Evolutionary conservation across 1,140 invertebrate genomes (phyloP), one percentile per base, ranked within the genome.

Genomic region (Chironomus tepperi): DNA sequence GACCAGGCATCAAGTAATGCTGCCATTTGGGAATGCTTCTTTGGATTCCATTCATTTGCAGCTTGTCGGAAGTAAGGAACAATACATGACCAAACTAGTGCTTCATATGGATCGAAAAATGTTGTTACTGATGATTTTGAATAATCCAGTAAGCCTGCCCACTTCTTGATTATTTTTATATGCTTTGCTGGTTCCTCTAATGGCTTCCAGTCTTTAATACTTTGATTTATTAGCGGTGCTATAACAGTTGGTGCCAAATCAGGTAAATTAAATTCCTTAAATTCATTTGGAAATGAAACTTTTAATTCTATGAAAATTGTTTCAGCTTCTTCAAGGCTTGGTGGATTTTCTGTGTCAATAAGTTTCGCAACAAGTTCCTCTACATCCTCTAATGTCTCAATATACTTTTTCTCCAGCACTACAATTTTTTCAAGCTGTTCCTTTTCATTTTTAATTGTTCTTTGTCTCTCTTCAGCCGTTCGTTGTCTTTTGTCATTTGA

Each of bases 21-120:
- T 7, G 97, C 88, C 84, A 99, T 86, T 0, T 88, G 84, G 10
- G 91, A 88, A 79, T 89, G 88, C 72, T 89, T 82, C 74, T 93
- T 87, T 34, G 91, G 90, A 79, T 91, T 88, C 93, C 93, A 95
- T 16, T 76, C 75, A 21, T 76, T 76, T 16, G 80, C 78, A 19
- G 80, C 79, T 79, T 80, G 18, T 78, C 88, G 79, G 8, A 83
- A 84, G 18, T 78, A 86, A 42, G 95, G 95, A 87, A 97, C 92
- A 89, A 95, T 94, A 0, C 91, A 88, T 75, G 95, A 91, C 95
- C 95, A 97, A 74, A 98, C 84, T 5, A 97, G 83, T 77, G 87
- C 87, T 79, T 93, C 90, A 79, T 93, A 95, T 0, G 92, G 89
- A 79, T 90, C 89, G 82, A 92, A 88, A 73, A 86, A 82, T 75